Base-by-base conservation (phyloP, 2,888 invertebrate species). In the Rhyacophila evoluta region DNA sequence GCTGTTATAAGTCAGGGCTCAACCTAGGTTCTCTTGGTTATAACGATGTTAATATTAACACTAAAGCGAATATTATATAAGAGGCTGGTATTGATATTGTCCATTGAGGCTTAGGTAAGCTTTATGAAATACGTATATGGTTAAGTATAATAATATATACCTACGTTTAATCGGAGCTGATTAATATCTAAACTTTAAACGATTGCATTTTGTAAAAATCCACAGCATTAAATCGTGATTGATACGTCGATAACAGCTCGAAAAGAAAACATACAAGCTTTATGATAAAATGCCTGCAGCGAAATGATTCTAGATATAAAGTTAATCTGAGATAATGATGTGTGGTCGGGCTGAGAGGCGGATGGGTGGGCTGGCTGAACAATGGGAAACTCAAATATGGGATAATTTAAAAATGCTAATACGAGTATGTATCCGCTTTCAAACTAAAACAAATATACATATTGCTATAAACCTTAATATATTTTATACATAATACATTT, bases 161-260 rank as follows among this genome's bases (percentile, higher is more conserved):
- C 39, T 15, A 39, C 12, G 39, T 39, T 12, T 39, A 39, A 12
- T 39, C 39, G 12, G 1, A 39, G 6, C 15, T 55, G 55, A 55
- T 55, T 55, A 55, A 25, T 8, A 55, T 55, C 55, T 55, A 2
- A 55, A 55, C 55, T 19, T 55, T 55, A 55, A 55, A 55, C 25
- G 55, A 55, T 55, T 55, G 55, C 55, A 55, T 55, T 55, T 55
- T 55, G 55, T 55, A 55, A 55, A 55, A 55, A 55, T 55, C 55
- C 55, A 55, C 19, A 55, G 19, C 19, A 55, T 55, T 55, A 55
- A 55, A 55, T 55, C 55, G 55, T 55, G 55, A 55, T 55, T 55
- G 55, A 55, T 55, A 55, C 55, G 1, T 55, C 55, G 55, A 55
- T 55, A 55, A 55, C 55, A 55, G 55, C 55, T 55, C 19, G 19